These are phyloP conservation scores for Pseudomyrmex gracilis DNA, from an alignment of 1,140 invertebrate genomes.

Conservation along the genomic window DNA sequence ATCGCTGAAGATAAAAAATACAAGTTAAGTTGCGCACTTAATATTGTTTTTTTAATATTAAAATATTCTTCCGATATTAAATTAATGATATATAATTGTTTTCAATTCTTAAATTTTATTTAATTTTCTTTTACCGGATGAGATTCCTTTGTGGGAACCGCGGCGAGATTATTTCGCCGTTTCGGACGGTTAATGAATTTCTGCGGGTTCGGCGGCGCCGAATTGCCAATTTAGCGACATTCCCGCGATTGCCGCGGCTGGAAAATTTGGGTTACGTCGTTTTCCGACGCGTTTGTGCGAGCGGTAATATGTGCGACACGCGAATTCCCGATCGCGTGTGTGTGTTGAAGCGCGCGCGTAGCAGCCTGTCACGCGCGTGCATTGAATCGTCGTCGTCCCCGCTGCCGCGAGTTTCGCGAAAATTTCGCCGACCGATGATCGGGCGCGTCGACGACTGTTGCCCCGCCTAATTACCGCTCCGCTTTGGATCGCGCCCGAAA, in stretches of 20 bases:
- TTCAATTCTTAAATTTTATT: too few species aligned
- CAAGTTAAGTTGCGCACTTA: too few species aligned
- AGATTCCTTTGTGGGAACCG: too few species aligned
- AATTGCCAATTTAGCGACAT: conserved; percentile 45
- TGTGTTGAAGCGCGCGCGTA: neutral
- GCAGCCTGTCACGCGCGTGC: conserved; percentile 5
- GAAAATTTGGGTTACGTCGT: conserved; percentile 33
- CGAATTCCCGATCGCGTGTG: neutral
- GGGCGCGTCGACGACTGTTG: too few species aligned
- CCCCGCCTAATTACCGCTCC: conserved; percentile 14
- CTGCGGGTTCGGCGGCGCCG: neutral
- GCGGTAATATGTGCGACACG: conserved; percentile 23
- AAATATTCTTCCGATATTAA: too few species aligned
- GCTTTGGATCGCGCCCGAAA: neutral
- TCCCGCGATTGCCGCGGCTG: conserved; percentile 13
- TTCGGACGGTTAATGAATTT: conserved; percentile 12
- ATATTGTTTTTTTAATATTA: too few species aligned
- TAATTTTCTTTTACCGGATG: too few species aligned
- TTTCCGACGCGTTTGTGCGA: conserved; percentile 21
- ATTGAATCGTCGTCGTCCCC: conserved; percentile 16
- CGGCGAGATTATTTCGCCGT: neutral
- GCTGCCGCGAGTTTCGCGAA: conserved; percentile 12
- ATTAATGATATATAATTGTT: too few species aligned
- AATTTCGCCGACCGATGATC: conserved; percentile 3
- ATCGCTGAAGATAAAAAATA: too few species aligned